A percentile compares a stretch with the other conserved stretches of the same genome.
These are phyloP conservation scores for Sciurus niger DNA, from an alignment of 2,113 vertebrate genomes.

Conservation along the genomic window DNA sequence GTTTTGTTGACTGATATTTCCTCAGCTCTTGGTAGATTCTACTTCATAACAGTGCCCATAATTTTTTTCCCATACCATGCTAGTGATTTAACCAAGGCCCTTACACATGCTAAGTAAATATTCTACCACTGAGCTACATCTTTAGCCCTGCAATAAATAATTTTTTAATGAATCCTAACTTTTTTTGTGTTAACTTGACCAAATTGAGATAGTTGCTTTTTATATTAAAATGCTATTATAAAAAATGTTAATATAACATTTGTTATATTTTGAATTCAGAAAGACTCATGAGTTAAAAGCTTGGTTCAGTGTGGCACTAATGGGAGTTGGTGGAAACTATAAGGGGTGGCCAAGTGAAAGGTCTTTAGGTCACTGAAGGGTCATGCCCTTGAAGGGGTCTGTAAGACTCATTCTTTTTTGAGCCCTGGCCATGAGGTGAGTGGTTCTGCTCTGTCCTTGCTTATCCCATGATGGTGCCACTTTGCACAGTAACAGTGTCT, in stretches of 20 bases:
- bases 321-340: not conserved
- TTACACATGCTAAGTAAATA: not conserved
- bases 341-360: too few species aligned
- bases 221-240: conserved; percentile 5
- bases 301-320: not conserved
- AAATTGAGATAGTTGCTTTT: conserved; percentile 18
- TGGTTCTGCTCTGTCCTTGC: not conserved
- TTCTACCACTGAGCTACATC: not conserved
- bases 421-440: not conserved
- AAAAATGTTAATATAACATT: not conserved
- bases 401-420: not conserved
- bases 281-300: not conserved
- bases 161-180: conserved; percentile 21
- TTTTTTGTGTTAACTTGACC: conserved; percentile 27
- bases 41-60: not conserved
- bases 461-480: not conserved
- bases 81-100: not conserved
- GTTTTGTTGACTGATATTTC: not conserved
- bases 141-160: not conserved
- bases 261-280: not conserved
- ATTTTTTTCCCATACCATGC: not conserved
- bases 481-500: not conserved
- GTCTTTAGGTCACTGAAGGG: not conserved
- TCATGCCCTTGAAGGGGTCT: too few species aligned
- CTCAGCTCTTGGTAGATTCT: not conserved